A percentile compares a stretch with the other conserved stretches of the same genome.
Evolutionary conservation across 2,113 vertebrate genomes (phyloP).

Genomic region (Hemicordylus capensis): DNA sequence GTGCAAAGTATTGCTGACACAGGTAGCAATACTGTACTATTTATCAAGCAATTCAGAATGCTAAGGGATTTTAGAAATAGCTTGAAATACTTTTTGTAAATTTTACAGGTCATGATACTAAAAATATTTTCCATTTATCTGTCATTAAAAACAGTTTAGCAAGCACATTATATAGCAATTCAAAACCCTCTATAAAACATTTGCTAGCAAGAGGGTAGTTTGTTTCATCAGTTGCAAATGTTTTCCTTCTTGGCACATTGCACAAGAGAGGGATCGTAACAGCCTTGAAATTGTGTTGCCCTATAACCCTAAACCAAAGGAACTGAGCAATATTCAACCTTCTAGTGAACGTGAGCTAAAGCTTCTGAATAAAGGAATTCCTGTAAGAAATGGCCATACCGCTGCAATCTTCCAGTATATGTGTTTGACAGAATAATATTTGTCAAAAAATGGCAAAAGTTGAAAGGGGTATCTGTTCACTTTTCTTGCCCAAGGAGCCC

Average conservation of each 20-base stretch:
- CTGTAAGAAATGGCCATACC: neutral
- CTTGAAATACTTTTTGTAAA: neutral
- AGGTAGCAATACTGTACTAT: neutral
- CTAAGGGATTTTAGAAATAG: neutral
- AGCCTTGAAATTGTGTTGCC: neutral
- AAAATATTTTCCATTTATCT: neutral
- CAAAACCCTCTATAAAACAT: neutral
- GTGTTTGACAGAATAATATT: neutral
- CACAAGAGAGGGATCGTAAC: neutral
- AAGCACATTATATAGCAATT: too few species aligned
- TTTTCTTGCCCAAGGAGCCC: neutral
- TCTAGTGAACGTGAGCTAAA: neutral
- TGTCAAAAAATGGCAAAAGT: neutral
- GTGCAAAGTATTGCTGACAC: too few species aligned
- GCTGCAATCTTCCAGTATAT: neutral
- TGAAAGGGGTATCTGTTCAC: neutral
- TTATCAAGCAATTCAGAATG: neutral
- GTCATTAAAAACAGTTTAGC: neutral
- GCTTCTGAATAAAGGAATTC: neutral
- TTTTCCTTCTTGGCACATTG: neutral
- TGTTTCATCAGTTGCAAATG: neutral
- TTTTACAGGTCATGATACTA: neutral
- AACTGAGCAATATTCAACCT: neutral
- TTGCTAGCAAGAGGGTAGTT: neutral
- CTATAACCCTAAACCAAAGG: neutral